Evolutionary conservation across 2,888 invertebrate species (phyloP).

Genomic region (Helobdella robusta): DNA sequence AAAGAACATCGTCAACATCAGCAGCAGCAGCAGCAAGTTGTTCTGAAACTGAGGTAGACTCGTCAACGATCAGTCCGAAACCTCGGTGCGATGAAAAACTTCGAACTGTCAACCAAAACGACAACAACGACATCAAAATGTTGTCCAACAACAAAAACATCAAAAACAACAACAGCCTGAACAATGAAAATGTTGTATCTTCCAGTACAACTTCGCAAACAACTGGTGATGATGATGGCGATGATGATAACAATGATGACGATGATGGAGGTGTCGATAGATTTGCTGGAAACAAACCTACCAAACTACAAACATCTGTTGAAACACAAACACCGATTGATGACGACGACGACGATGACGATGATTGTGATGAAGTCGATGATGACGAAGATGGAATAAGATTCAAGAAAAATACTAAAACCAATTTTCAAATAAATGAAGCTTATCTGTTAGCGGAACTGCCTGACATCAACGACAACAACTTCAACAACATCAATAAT

Average conservation of each 20-base stretch:
- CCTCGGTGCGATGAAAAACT: background rate
- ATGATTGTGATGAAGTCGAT: no score
- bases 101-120: background rate
- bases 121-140: no score
- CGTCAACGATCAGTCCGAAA: slow-evolving; percentile 12
- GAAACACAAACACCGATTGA: slow-evolving; percentile 17
- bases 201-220: slow-evolving; percentile 24
- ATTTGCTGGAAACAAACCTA: no score
- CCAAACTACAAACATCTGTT: slow-evolving; percentile 15
- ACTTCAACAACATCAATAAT: no score
- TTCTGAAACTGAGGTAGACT: background rate
- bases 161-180: no score
- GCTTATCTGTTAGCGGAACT: no score
- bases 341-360: background rate
- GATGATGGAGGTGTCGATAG: background rate
- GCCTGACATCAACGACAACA: no score
- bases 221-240: slow-evolving; percentile 1
- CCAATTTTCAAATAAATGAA: no score
- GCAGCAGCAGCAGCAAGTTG: slow-evolving; percentile 1
- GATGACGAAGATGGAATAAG: background rate
- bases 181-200: slow-evolving; percentile 22
- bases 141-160: no score
- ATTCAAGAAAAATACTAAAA: background rate
- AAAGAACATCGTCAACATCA: background rate
- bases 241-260: slow-evolving; percentile 3